A percentile compares a stretch with the other conserved stretches of the same genome.
These are phyloP conservation scores for Cossypha caffra DNA, from an alignment of 2,797 vertebrate genomes.

Conservation along the genomic window DNA sequence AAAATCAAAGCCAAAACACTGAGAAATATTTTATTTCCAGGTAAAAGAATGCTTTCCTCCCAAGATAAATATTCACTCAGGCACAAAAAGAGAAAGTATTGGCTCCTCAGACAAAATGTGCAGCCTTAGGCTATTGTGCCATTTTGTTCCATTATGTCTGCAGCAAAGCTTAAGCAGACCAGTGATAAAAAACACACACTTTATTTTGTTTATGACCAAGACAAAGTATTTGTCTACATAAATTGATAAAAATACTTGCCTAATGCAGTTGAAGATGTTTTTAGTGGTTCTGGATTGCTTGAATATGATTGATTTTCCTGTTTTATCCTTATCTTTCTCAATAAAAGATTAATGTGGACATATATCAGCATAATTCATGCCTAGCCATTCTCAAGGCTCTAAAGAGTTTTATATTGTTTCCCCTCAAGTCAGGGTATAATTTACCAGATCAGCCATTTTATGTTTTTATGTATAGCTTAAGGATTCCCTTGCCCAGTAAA, in stretches of 20 bases:
- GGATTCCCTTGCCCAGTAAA: background rate
- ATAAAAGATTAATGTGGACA: conserved; percentile 4
- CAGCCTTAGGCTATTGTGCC: background rate
- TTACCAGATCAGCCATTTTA: background rate
- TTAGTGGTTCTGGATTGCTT: background rate
- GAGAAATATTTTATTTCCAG: conserved; percentile 25
- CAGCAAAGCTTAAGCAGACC: conserved; percentile 10
- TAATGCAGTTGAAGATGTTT: conserved; percentile 24
- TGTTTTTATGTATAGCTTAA: background rate
- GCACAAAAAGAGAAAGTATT: background rate
- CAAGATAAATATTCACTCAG: background rate
- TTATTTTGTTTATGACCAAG: conserved; percentile 43
- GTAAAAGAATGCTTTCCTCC: background rate
- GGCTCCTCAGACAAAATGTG: background rate
- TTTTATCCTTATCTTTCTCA: conserved; percentile 34
- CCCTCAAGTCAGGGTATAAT: background rate
- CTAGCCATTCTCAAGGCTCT: background rate
- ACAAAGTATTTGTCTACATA: background rate
- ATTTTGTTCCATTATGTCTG: conserved; percentile 34
- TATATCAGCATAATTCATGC: conserved; percentile 19
- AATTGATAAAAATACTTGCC: background rate
- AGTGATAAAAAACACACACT: conserved; percentile 20
- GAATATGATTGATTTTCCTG: conserved; percentile 48
- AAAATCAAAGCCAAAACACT: conserved; percentile 15
- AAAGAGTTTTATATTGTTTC: background rate